Percentiles rank a stretch among this genome's conserved stretches.
Conservation (phyloP, 2,113 vertebrate species). For the Trogon surrucura region DNA sequence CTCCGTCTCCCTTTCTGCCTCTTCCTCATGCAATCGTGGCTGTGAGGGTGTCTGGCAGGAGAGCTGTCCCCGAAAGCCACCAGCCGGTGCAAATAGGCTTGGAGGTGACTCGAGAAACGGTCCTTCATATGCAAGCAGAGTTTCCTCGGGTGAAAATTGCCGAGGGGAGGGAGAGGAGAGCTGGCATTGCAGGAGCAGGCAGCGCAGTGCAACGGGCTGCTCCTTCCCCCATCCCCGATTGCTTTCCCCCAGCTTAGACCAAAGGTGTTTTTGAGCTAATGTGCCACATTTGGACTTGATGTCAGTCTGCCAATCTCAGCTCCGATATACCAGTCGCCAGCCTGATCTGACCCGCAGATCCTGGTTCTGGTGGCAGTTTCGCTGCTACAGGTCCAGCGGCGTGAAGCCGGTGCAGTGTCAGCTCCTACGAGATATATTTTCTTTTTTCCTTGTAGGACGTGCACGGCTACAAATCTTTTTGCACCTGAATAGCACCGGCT, state of each 20-base stretch:
- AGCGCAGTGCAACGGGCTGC: rapidly evolving
- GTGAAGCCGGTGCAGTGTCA: not conserved
- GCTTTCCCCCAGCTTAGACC: not conserved
- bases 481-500: not conserved
- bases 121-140: not conserved
- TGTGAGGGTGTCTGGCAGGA: rapidly evolving
- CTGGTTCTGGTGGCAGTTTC: not conserved
- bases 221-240: not conserved
- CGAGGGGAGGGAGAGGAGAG: not conserved
- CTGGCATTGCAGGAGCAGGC: not conserved
- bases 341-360: rapidly evolving
- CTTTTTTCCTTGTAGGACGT: not conserved
- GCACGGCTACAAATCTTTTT: not conserved
- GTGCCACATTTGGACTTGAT: not conserved
- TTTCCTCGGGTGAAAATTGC: not conserved
- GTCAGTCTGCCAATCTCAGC: not conserved
- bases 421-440: not conserved
- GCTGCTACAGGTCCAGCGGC: rapidly evolving
- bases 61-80: not conserved
- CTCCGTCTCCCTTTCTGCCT: not conserved
- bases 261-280: not conserved
- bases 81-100: not conserved
- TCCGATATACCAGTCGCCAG: rapidly evolving
- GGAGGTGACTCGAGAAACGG: rapidly evolving
- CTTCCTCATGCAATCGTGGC: rapidly evolving